Conservation (phyloP, 2,113 vertebrate species). For the Neolamprologus ventralis region DNA sequence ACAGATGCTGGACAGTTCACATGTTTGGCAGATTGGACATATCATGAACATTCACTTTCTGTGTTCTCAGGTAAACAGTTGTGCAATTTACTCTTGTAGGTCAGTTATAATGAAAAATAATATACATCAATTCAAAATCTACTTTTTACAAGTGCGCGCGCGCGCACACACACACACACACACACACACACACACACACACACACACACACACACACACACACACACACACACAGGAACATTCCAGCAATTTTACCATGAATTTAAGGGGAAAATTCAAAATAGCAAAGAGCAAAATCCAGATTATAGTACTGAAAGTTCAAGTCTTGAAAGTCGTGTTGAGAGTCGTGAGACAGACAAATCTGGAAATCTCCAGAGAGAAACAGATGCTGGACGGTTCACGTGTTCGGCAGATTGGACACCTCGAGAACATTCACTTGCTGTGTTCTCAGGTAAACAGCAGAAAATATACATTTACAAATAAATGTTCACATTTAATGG, state of each 20-base stretch:
- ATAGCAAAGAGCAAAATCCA: background rate
- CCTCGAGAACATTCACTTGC: background rate
- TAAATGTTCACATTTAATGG: background rate
- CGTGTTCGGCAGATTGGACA: fast-evolving
- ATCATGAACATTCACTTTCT: fast-evolving
- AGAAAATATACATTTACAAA: background rate
- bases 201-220: too few relatives aligned
- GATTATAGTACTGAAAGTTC: background rate
- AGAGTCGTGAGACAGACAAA: fast-evolving
- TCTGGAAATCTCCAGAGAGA: background rate
- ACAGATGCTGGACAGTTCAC: conserved; percentile 23
- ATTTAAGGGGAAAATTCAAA: background rate
- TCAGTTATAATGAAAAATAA: background rate
- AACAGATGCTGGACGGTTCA: conserved; percentile 26
- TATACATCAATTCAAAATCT: fast-evolving
- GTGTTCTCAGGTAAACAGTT: conserved; percentile 34
- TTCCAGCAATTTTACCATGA: background rate
- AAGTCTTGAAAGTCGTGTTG: background rate
- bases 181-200: background rate
- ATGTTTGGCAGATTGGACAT: fast-evolving
- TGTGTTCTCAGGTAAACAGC: conserved; percentile 40
- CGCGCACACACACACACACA: too few relatives aligned
- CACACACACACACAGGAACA: background rate
- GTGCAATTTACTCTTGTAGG: background rate
- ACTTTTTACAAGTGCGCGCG: background rate